Percentiles rank a stretch among this genome's conserved stretches.
Evolutionary conservation across 2,888 invertebrate genomes (phyloP).

Genomic region (Scaptomyza tumidula): DNA sequence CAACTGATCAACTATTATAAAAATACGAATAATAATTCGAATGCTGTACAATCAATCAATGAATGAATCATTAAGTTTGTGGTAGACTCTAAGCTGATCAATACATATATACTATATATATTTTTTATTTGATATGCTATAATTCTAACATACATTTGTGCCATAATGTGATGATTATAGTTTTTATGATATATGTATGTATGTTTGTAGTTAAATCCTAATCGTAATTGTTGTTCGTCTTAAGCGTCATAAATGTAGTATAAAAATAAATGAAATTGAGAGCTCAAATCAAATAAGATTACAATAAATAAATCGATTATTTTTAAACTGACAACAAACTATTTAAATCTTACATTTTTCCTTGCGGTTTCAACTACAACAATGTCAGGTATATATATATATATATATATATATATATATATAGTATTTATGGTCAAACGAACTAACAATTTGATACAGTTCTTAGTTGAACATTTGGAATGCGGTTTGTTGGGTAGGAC

Average conservation of each 20-base stretch:
- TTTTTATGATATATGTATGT: conserved; percentile 39
- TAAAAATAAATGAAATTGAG: conserved; percentile 1
- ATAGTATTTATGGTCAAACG: too few species aligned
- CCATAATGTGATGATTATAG: conserved; percentile 82
- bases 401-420: too few species aligned
- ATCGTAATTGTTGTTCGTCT: conserved; percentile 59
- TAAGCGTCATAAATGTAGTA: conserved; percentile 31
- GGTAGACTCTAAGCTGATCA: conserved; percentile 35
- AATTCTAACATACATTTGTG: conserved; percentile 67
- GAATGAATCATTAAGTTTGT: conserved; percentile 14
- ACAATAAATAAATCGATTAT: too few species aligned
- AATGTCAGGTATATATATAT: too few species aligned
- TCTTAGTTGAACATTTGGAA: conserved; percentile 9
- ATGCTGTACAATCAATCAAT: not conserved
- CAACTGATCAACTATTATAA: not conserved
- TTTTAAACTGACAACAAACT: too few species aligned
- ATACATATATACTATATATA: conserved; percentile 12
- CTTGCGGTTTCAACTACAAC: too few species aligned
- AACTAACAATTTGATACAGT: not conserved
- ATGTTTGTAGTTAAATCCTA: conserved; percentile 57
- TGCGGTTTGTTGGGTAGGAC: conserved; percentile 7
- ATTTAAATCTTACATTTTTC: too few species aligned
- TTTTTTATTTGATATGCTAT: conserved; percentile 35
- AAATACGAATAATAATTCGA: conserved; percentile 1
- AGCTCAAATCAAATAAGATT: not conserved